phyloP scores from a whole-genome alignment of 2,888 invertebrate species.

The Megalurothrips usitatus region DNA sequence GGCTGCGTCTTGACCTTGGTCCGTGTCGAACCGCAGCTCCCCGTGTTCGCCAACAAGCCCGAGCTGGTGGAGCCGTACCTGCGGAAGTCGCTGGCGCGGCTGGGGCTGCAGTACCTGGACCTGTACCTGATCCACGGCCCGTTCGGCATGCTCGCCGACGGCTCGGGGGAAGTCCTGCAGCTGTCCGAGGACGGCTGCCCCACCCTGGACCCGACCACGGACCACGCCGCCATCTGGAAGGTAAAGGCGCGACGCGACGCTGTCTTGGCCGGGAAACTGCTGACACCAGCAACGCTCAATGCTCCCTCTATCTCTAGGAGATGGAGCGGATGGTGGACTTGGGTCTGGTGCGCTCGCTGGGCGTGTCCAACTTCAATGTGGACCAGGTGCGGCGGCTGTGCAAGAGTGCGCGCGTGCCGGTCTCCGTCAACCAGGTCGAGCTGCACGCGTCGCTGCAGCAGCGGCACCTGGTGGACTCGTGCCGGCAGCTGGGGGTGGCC shows the following conservation, averaged over 20 bases:
- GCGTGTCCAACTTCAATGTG: slow-evolving; percentile 74
- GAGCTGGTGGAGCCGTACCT: slow-evolving; percentile 62
- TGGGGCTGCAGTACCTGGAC: slow-evolving; percentile 68
- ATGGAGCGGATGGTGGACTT: slow-evolving; percentile 65
- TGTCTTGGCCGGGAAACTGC: no score
- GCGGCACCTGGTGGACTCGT: slow-evolving; percentile 56
- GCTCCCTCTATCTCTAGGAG: slow-evolving; percentile 48
- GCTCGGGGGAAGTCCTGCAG: slow-evolving; percentile 53
- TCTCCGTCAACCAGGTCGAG: slow-evolving; percentile 68
- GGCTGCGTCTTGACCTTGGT: no score
- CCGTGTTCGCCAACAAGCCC: slow-evolving; percentile 63
- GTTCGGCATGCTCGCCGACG: slow-evolving; percentile 58
- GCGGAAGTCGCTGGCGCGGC: slow-evolving; percentile 57
- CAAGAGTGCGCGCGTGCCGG: slow-evolving; percentile 58
- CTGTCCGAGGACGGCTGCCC: slow-evolving; percentile 57
- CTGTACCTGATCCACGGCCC: slow-evolving; percentile 76
- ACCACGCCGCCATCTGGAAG: slow-evolving; percentile 68
- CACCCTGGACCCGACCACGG: slow-evolving; percentile 56
- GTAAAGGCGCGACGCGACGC: slow-evolving; percentile 41
- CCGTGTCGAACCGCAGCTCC: slow-evolving; percentile 51
- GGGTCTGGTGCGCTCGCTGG: slow-evolving; percentile 65
- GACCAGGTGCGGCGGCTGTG: slow-evolving; percentile 62
- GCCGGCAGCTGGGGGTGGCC: slow-evolving; percentile 57
- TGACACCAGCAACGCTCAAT: not conserved
- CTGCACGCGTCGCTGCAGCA: slow-evolving; percentile 75